Percentiles rank a stretch among this genome's conserved stretches.
Evolutionary conservation across 2,797 vertebrate species (phyloP).

Genomic region (Menidia menidia): DNA sequence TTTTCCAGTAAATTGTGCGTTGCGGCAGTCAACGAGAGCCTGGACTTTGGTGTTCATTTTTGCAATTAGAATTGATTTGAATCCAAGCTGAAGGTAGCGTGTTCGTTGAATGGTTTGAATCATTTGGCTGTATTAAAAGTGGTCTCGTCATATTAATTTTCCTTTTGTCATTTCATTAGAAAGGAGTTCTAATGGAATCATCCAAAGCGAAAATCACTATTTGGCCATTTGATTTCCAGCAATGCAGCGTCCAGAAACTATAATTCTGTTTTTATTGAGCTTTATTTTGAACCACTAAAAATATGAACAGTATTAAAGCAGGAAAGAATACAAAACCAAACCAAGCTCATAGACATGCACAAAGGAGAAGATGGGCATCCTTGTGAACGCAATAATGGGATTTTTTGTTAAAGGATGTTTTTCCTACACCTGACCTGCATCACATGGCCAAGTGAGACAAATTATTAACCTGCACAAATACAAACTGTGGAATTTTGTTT

Average conservation of each 20-base stretch:
- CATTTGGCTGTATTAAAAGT: neutral
- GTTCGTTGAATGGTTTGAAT: constrained; percentile 4
- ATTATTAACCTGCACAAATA: constrained; percentile 1
- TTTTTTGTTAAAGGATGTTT: neutral
- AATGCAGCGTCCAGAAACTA: neutral
- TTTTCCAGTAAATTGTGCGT: neutral
- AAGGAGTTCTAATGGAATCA: neutral
- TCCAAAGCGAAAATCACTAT: constrained; percentile 26
- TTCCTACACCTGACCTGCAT: constrained; percentile 5
- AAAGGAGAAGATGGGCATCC: neutral
- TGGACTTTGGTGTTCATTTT: neutral
- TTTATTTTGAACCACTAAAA: neutral
- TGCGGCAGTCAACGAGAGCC: constrained; percentile 4
- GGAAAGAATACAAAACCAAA: neutral
- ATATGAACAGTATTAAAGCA: neutral
- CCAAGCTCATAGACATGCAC: neutral
- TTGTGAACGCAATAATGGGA: neutral
- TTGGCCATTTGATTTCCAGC: neutral
- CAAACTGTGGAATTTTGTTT: neutral
- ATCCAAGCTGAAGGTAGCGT: neutral
- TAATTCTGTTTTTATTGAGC: neutral
- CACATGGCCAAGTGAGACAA: neutral
- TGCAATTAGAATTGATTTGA: constrained; percentile 26
- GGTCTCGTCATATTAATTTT: neutral
- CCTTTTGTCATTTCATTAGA: neutral